These are phyloP conservation scores for Pterostichus madidus DNA, from an alignment of 2,888 invertebrate genomes.

Conservation along the genomic window DNA sequence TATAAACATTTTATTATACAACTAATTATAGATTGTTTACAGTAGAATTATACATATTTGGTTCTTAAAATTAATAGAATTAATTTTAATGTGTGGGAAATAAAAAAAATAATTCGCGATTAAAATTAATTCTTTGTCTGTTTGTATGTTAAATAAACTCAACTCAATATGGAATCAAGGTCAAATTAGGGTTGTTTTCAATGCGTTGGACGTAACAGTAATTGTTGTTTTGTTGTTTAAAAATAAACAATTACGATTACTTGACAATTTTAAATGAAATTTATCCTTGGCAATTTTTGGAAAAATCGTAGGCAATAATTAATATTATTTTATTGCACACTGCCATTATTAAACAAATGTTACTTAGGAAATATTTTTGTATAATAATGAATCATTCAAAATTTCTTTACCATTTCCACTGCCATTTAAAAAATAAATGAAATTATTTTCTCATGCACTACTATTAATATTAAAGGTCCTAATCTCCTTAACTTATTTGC, in stretches of 20 bases:
- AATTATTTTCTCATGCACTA: slow-evolving; percentile 9
- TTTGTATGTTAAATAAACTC: slow-evolving; percentile 10
- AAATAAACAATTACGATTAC: slow-evolving; percentile 54
- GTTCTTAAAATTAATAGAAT: neutral
- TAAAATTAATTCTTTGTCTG: neutral
- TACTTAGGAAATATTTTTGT: slow-evolving; percentile 23
- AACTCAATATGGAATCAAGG: slow-evolving; percentile 66
- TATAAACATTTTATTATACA: neutral
- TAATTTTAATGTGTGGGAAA: slow-evolving; percentile 6
- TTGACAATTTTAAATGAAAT: slow-evolving; percentile 13
- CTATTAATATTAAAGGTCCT: slow-evolving; percentile 28
- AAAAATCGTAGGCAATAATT: slow-evolving; percentile 55
- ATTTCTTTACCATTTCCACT: too few relatives aligned
- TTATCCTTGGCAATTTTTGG: slow-evolving; percentile 46
- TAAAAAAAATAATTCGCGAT: neutral
- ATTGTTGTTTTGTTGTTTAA: slow-evolving; percentile 64
- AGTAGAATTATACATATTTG: slow-evolving; percentile 2
- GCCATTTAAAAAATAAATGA: slow-evolving; percentile 41
- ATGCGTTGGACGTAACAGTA: slow-evolving; percentile 62
- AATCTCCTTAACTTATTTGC: slow-evolving; percentile 52
- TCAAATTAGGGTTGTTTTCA: slow-evolving; percentile 67
- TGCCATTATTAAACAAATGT: slow-evolving; percentile 31
- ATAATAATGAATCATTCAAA: slow-evolving; percentile 11
- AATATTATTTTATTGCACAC: slow-evolving; percentile 13
- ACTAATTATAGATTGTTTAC: too few relatives aligned